phyloP scores from a whole-genome alignment of 2,113 vertebrate genomes.

The Xenotilapia flavipinnis region DNA sequence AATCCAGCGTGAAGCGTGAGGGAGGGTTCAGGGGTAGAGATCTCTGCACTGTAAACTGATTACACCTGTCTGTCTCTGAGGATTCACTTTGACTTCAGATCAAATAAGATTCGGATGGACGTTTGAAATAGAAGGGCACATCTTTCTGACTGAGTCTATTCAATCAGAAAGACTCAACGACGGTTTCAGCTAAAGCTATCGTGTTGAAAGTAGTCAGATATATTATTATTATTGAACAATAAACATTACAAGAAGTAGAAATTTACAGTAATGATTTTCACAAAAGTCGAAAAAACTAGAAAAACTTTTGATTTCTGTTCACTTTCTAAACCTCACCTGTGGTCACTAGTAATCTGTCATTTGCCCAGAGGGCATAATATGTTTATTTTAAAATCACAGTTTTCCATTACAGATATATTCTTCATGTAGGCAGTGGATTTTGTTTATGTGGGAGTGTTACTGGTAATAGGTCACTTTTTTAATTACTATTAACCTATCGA shows the following conservation, averaged over 20 bases:
- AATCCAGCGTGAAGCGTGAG: neutral
- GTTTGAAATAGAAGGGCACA: neutral
- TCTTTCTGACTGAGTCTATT: neutral
- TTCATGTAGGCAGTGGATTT: neutral
- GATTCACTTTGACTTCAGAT: neutral
- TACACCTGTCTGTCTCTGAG: neutral
- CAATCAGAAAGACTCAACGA: neutral
- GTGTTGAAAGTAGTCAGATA: neutral
- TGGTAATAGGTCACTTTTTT: neutral
- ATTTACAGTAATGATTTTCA: neutral
- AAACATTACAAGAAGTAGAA: rapidly evolving
- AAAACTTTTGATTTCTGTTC: neutral
- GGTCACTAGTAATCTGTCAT: neutral
- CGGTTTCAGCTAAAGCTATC: neutral
- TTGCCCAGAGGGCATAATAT: neutral
- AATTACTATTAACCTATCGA: neutral
- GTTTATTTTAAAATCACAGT: neutral
- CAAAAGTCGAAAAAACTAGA: rapidly evolving
- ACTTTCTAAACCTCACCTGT: neutral
- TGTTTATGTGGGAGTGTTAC: neutral
- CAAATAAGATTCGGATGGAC: neutral
- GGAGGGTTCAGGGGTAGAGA: neutral
- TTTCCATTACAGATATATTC: neutral
- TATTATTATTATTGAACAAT: neutral
- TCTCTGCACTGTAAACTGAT: neutral